Conservation (phyloP, 2,113 vertebrate genomes). For the Leucoraja erinaceus region DNA sequence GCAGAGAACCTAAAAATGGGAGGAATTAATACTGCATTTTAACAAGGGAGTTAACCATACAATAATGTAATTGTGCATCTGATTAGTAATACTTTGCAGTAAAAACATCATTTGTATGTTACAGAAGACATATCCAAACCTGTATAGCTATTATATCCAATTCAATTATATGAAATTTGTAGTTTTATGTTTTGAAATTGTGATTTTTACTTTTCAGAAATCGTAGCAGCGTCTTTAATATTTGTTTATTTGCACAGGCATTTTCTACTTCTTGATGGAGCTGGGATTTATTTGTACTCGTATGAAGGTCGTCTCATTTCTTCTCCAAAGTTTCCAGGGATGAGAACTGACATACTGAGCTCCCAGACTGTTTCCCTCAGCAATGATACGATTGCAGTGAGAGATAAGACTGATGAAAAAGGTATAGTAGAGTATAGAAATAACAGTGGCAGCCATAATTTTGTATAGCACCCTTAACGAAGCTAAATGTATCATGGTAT, state of each 20-base stretch:
- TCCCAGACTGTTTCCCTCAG: constrained; percentile 78
- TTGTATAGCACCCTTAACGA: no score
- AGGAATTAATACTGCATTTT: background rate
- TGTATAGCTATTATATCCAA: background rate
- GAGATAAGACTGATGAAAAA: constrained; percentile 83
- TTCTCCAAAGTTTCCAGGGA: constrained; percentile 78
- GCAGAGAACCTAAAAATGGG: constrained; percentile 1
- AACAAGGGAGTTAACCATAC: background rate
- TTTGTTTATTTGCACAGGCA: constrained; percentile 55
- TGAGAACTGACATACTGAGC: constrained; percentile 83
- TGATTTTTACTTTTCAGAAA: background rate
- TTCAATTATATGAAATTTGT: background rate
- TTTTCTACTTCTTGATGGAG: constrained; percentile 86
- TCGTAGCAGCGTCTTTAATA: background rate
- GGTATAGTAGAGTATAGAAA: constrained; percentile 50
- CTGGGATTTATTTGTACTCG: constrained; percentile 81
- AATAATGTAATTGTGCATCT: background rate
- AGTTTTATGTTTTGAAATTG: background rate
- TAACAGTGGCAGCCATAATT: no score
- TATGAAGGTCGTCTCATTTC: constrained; percentile 88
- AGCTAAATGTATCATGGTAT: no score
- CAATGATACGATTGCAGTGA: constrained; percentile 80
- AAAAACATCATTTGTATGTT: background rate
- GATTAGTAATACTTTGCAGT: background rate
- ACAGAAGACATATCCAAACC: background rate